Evolutionary conservation across 2,888 invertebrate species (phyloP).

Genomic region (Spilosoma lubricipeda): DNA sequence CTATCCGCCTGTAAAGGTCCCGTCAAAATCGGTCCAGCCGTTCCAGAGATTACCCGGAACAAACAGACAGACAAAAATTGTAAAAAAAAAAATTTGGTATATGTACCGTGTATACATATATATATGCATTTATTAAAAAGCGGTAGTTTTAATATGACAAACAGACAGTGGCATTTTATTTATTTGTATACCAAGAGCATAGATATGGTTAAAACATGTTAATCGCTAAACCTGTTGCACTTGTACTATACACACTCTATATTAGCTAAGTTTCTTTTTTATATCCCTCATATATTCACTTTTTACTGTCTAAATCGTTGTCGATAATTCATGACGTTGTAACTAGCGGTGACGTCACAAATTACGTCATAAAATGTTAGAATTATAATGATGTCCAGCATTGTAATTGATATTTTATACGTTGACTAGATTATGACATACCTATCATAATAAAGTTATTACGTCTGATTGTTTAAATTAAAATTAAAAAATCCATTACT

Average conservation of each 20-base stretch:
- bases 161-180: too few species aligned
- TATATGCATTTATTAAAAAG: too few species aligned
- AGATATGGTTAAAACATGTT: background rate
- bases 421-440: constrained; percentile 49
- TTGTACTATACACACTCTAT: constrained; percentile 33
- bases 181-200: too few species aligned
- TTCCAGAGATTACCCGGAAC: too few species aligned
- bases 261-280: constrained; percentile 65
- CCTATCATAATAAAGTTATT: constrained; percentile 49
- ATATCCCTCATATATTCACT: constrained; percentile 61
- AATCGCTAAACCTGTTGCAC: constrained; percentile 22
- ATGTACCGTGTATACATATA: too few species aligned
- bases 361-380: constrained; percentile 43
- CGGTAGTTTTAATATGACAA: too few species aligned
- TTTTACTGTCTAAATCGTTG: constrained; percentile 59
- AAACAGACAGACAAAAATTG: too few species aligned
- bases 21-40: too few species aligned
- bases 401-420: constrained; percentile 47
- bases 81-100: too few species aligned
- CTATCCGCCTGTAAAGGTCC: too few species aligned
- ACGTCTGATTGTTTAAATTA: constrained; percentile 39
- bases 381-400: constrained; percentile 45
- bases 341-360: constrained; percentile 38
- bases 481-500: constrained; percentile 37
- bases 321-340: constrained; percentile 49